Conservation (phyloP, 2,888 invertebrate species). For the Brachynemurus nebulosus region DNA sequence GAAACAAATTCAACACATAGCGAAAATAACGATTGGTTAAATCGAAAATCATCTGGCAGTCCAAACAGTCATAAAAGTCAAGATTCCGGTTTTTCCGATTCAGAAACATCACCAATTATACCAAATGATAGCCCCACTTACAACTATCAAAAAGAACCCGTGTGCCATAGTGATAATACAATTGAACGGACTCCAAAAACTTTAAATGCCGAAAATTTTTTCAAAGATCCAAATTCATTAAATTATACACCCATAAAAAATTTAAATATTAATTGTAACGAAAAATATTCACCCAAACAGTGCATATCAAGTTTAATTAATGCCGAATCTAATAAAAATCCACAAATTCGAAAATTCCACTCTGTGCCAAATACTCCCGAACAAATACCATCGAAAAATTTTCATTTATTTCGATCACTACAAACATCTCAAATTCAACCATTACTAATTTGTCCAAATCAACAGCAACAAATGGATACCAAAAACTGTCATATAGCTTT, state of each 20-base stretch:
- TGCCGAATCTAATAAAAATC: too few relatives aligned
- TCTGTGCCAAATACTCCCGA: conserved; percentile 7
- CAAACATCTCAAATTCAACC: neutral
- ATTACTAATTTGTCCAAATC: conserved; percentile 2
- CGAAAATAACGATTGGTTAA: conserved; percentile 20
- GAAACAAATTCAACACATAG: too few relatives aligned
- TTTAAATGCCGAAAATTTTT: neutral
- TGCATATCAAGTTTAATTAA: conserved; percentile 9
- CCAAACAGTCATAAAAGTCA: conserved; percentile 57
- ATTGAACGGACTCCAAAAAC: conserved; percentile 34
- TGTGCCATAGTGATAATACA: conserved; percentile 28
- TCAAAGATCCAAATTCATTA: conserved; percentile 3
- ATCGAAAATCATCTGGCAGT: conserved; percentile 31
- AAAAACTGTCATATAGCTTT: too few relatives aligned
- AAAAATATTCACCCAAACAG: conserved; percentile 34
- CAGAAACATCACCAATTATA: conserved; percentile 47
- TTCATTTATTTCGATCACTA: neutral
- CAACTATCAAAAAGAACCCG: too few relatives aligned
- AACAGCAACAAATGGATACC: neutral
- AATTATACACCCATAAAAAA: conserved; percentile 9
- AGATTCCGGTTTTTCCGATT: conserved; percentile 71
- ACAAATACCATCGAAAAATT: neutral
- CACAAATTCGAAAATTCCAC: conserved; percentile 7
- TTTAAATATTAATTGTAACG: conserved; percentile 9
- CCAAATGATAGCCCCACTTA: conserved; percentile 14